These are phyloP conservation scores for Cyclargus thomasi DNA, from an alignment of 1,140 invertebrate species.

Conservation along the genomic window DNA sequence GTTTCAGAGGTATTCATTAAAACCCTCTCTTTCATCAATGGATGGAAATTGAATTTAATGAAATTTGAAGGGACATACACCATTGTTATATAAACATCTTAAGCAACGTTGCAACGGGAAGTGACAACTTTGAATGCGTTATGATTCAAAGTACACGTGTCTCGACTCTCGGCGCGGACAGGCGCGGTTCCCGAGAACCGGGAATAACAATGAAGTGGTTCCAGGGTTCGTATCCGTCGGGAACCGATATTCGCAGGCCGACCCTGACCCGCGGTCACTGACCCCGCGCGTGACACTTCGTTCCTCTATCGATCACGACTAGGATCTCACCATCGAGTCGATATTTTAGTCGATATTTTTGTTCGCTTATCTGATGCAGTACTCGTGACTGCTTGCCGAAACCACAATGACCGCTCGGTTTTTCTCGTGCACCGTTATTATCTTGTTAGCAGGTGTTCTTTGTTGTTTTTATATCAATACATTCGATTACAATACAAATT, in stretches of 20 bases:
- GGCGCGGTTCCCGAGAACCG: constrained; percentile 26
- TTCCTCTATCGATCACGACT: constrained; percentile 72
- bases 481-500: constrained; percentile 32
- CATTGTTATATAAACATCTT: no score
- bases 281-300: constrained; percentile 71
- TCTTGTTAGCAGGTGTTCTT: constrained; percentile 58
- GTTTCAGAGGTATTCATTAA: no score
- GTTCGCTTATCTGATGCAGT: constrained; percentile 59
- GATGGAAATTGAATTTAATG: no score
- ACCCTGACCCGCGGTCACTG: constrained; percentile 64
- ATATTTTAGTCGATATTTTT: constrained; percentile 66
- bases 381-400: constrained; percentile 57
- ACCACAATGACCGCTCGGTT: constrained; percentile 50
- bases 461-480: constrained; percentile 26
- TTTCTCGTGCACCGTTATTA: constrained; percentile 54
- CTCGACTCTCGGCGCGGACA: constrained; percentile 25
- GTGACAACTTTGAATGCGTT: neutral
- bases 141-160: neutral
- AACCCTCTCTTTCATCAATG: no score
- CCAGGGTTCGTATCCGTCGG: constrained; percentile 61
- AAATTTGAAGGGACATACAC: no score
- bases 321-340: constrained; percentile 58
- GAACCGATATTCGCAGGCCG: constrained; percentile 65
- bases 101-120: neutral
- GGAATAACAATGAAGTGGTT: constrained; percentile 65